A percentile compares a stretch with the other conserved stretches of the same genome.
These are phyloP conservation scores for Notiomystis cincta DNA, from an alignment of 2,113 vertebrate species.

Conservation along the genomic window DNA sequence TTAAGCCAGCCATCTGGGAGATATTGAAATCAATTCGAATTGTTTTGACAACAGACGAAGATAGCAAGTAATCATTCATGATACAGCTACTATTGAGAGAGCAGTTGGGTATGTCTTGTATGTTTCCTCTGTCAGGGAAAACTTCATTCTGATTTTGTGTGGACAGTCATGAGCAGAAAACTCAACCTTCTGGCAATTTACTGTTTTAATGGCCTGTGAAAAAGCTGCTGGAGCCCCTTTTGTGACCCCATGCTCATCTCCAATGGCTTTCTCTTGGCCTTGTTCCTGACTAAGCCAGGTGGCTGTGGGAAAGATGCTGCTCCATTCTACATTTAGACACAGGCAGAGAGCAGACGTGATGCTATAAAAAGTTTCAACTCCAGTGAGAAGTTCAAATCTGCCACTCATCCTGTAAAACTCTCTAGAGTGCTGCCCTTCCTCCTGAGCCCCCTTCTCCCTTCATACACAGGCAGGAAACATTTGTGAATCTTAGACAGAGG, in stretches of 20 bases:
- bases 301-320: constrained; percentile 37
- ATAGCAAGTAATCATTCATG: background rate
- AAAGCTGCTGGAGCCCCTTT: background rate
- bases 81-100: background rate
- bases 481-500: background rate
- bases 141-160: background rate
- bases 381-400: background rate
- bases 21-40: background rate
- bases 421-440: background rate
- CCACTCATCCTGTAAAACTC: background rate
- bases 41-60: background rate
- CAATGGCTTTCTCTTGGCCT: background rate
- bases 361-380: constrained; percentile 30
- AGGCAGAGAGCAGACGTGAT: background rate
- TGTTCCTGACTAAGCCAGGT: constrained; percentile 14
- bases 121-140: background rate
- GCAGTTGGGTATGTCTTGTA: background rate
- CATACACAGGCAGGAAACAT: background rate
- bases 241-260: background rate
- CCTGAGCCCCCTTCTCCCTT: background rate
- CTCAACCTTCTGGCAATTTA: background rate
- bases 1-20: background rate
- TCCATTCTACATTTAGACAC: constrained; percentile 14
- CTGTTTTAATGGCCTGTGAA: background rate
- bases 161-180: background rate